Percentiles rank a stretch among this genome's conserved stretches.
These are phyloP conservation scores for Pseudomyrmex sp. DNA, from an alignment of 1,140 invertebrate genomes.

Conservation along the genomic window DNA sequence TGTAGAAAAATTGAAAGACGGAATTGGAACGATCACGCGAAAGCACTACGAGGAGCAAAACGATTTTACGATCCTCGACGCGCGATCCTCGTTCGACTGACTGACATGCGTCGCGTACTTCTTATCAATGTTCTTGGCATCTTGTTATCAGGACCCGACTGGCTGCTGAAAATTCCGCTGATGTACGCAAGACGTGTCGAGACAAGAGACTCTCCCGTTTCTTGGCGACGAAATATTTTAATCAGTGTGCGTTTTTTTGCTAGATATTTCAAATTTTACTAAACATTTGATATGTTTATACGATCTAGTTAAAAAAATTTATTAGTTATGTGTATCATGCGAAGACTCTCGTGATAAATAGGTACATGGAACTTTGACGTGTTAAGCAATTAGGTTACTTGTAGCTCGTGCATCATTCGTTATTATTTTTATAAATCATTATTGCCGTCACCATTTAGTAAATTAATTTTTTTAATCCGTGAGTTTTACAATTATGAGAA, in stretches of 20 bases:
- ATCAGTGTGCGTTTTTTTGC: too few species aligned
- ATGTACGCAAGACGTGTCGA: constrained; percentile 47
- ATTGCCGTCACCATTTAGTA: background rate
- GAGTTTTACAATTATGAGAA: background rate
- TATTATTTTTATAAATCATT: background rate
- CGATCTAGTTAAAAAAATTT: background rate
- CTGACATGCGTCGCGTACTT: constrained; percentile 52
- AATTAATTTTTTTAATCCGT: background rate
- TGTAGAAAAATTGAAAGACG: background rate
- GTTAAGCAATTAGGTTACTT: background rate
- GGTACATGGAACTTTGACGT: background rate
- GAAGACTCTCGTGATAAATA: background rate
- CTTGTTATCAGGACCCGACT: constrained; percentile 72
- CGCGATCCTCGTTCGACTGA: constrained; percentile 53
- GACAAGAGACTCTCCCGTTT: constrained; percentile 8
- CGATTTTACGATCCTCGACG: background rate
- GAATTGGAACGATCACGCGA: background rate
- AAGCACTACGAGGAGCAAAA: background rate
- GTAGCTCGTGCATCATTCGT: background rate
- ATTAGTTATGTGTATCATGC: background rate
- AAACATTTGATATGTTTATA: too few species aligned
- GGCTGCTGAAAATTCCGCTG: constrained; percentile 64
- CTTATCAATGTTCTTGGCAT: constrained; percentile 70
- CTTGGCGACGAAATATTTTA: background rate
- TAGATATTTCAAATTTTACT: too few species aligned